These are phyloP conservation scores for Heteractis magnifica DNA, from an alignment of 92 coral and sea anemone species.

Conservation along the genomic window DNA sequence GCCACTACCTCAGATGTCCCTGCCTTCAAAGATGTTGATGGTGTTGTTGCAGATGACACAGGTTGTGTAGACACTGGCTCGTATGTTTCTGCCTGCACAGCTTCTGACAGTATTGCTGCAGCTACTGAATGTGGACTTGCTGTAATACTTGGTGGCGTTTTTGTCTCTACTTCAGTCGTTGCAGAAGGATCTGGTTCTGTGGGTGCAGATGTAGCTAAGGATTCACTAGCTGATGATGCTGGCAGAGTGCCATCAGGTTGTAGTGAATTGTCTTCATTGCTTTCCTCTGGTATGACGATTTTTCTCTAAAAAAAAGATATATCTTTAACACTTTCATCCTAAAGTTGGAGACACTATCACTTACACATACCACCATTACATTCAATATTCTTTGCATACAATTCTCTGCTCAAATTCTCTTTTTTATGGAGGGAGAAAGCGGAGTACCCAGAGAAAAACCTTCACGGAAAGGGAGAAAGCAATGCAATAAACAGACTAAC, in stretches of 20 bases:
- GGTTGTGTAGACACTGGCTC: background rate
- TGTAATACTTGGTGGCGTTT: background rate
- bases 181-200: background rate
- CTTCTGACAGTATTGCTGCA: no score
- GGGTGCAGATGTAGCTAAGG: background rate
- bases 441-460: no score
- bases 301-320: background rate
- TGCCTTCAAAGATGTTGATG: background rate
- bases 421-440: no score
- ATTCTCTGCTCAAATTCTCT: no score
- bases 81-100: background rate
- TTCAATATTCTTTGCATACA: no score
- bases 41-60: background rate
- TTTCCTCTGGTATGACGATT: background rate
- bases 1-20: background rate
- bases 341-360: background rate
- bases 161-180: background rate
- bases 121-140: no score
- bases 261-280: background rate
- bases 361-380: no score
- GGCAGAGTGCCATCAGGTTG: background rate
- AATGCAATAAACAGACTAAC: background rate
- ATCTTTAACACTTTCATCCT: background rate
- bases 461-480: background rate
- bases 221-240: background rate